Evolutionary conservation across 2,888 invertebrate genomes (phyloP).

Genomic region (Plemyria rubiginata): DNA sequence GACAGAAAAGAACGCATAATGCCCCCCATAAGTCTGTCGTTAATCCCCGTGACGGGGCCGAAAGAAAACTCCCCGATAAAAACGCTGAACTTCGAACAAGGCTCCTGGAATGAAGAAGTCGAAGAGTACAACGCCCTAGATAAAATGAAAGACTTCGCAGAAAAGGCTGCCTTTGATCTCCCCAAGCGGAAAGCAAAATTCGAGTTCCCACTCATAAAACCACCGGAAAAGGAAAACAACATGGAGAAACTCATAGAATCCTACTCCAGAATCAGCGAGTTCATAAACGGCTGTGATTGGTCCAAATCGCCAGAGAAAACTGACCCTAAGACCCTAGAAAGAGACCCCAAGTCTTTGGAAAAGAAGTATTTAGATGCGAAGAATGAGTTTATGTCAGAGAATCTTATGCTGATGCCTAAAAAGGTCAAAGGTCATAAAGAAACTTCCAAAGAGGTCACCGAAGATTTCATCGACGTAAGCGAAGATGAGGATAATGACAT

Average conservation of each 20-base stretch:
- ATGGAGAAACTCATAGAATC: slow-evolving; percentile 74
- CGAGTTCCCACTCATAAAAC: slow-evolving; percentile 59
- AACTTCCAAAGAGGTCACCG: slow-evolving; percentile 48
- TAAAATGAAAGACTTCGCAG: slow-evolving; percentile 82
- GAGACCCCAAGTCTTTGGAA: slow-evolving; percentile 70
- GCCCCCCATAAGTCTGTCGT: slow-evolving; percentile 78
- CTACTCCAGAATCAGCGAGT: slow-evolving; percentile 78
- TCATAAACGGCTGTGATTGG: slow-evolving; percentile 82
- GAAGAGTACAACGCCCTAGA: slow-evolving; percentile 80
- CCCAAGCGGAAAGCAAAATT: slow-evolving; percentile 72
- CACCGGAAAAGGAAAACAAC: slow-evolving; percentile 61
- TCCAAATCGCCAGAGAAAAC: slow-evolving; percentile 63
- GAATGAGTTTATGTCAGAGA: slow-evolving; percentile 79
- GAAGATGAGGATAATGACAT: slow-evolving; percentile 72
- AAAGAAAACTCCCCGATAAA: slow-evolving; percentile 73
- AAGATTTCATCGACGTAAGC: slow-evolving; percentile 73
- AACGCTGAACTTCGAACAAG: slow-evolving; percentile 64
- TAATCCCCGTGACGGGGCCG: slow-evolving; percentile 74
- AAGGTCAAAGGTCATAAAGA: slow-evolving; percentile 61
- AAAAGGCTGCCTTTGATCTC: slow-evolving; percentile 77
- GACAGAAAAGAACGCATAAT: slow-evolving; percentile 70
- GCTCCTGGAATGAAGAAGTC: slow-evolving; percentile 65
- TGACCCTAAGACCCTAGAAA: slow-evolving; percentile 58
- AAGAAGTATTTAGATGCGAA: slow-evolving; percentile 79
- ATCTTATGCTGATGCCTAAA: slow-evolving; percentile 76